phyloP scores from a whole-genome alignment of 1,140 invertebrate genomes.

The Drosophila rufa region DNA sequence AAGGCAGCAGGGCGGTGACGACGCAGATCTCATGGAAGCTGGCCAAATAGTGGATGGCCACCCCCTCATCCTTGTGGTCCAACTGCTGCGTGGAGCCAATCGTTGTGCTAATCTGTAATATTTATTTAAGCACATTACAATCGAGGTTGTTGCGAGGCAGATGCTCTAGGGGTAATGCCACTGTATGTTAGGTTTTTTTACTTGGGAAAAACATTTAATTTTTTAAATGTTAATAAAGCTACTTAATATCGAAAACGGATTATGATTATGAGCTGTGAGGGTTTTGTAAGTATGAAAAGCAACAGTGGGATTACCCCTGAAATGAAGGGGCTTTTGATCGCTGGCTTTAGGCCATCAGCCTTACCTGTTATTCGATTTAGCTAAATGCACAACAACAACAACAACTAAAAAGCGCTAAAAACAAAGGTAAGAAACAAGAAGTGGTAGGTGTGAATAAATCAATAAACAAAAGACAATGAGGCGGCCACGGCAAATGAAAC shows the following conservation, averaged over 20 bases:
- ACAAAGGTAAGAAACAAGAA: constrained; percentile 27
- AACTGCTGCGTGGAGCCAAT: constrained; percentile 44
- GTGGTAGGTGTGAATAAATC: constrained; percentile 45
- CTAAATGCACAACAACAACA: constrained; percentile 43
- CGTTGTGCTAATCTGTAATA: constrained; percentile 50
- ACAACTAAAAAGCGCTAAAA: constrained; percentile 53
- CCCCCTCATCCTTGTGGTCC: constrained; percentile 11
- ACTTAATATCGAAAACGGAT: too few species aligned
- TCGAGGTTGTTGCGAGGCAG: not conserved
- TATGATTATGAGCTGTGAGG: too few species aligned
- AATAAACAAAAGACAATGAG: constrained; percentile 43
- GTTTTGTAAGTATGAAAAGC: not conserved
- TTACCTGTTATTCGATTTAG: constrained; percentile 29
- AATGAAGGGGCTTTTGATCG: not conserved
- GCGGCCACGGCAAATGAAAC: not conserved
- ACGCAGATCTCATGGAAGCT: constrained; percentile 90
- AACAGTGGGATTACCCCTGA: constrained; percentile 8
- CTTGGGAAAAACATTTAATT: not conserved
- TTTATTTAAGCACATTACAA: not conserved
- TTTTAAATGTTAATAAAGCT: too few species aligned
- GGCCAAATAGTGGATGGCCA: constrained; percentile 78
- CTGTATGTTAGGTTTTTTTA: not conserved
- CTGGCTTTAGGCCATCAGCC: not conserved
- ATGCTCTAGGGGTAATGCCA: not conserved
- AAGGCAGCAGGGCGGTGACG: constrained; percentile 92